Conservation (phyloP, 2,888 invertebrate genomes). For the Tiphia femorata region DNA sequence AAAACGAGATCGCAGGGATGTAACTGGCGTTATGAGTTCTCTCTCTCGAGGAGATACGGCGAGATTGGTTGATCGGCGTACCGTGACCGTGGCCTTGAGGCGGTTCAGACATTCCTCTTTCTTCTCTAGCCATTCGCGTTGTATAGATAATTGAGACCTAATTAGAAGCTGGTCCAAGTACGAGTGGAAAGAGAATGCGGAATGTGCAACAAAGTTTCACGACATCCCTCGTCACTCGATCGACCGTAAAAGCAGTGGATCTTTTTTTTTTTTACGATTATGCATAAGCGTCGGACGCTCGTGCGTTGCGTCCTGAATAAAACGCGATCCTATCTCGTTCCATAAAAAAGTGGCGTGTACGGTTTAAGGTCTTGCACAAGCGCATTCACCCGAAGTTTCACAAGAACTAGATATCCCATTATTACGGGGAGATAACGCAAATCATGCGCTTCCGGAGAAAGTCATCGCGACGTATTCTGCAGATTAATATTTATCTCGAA, state of each 20-base stretch:
- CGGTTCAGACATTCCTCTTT: conserved; percentile 33
- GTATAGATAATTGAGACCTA: no score
- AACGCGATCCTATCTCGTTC: not conserved
- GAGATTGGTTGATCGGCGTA: conserved; percentile 43
- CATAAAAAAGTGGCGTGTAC: not conserved
- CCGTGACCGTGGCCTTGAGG: conserved; percentile 56
- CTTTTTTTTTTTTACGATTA: no score
- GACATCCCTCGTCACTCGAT: no score
- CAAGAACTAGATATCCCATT: not conserved
- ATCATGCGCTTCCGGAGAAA: not conserved
- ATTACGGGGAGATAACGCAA: not conserved
- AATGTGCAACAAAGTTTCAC: no score
- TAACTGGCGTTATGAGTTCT: conserved; percentile 19
- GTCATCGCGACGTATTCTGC: not conserved
- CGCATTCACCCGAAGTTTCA: not conserved
- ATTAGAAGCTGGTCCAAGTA: no score
- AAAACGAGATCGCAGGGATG: conserved; percentile 26
- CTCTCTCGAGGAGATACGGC: conserved; percentile 14
- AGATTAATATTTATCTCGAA: no score
- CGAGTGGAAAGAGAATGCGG: no score
- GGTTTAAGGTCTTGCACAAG: not conserved
- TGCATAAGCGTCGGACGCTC: no score
- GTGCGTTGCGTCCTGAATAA: not conserved
- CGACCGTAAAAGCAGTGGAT: no score
- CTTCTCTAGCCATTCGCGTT: no score